phyloP scores from a whole-genome alignment of 64 coral and sea anemone genomes.

The Platygyra sinensis region DNA sequence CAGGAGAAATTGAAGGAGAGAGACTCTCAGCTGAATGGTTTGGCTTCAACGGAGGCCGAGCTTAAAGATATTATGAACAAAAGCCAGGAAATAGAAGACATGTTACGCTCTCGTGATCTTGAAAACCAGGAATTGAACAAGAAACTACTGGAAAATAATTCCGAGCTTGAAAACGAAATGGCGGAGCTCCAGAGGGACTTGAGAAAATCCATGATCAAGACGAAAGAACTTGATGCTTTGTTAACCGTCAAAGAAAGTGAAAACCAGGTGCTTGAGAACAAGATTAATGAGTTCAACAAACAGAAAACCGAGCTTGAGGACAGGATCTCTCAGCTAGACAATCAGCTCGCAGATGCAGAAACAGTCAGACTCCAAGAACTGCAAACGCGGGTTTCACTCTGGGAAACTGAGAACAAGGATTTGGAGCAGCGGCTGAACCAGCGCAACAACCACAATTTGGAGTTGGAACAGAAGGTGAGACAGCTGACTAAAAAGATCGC shows the following conservation, averaged over 20 bases:
- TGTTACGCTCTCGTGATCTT: slow-evolving; percentile 75
- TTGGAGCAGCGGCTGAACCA: slow-evolving; percentile 60
- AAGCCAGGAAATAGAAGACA: slow-evolving; percentile 78
- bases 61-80: slow-evolving; percentile 73
- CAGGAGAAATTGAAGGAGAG: slow-evolving; percentile 70
- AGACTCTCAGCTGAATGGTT: slow-evolving; percentile 49
- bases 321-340: slow-evolving; percentile 8
- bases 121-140: slow-evolving; percentile 77
- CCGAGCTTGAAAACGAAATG: slow-evolving; percentile 72
- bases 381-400: slow-evolving; percentile 25
- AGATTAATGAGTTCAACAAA: slow-evolving; percentile 31
- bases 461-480: slow-evolving; percentile 61
- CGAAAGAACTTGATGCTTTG: slow-evolving; percentile 73
- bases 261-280: slow-evolving; percentile 59
- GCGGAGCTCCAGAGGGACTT: slow-evolving; percentile 74
- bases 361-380: slow-evolving; percentile 28
- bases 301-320: slow-evolving; percentile 44
- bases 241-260: slow-evolving; percentile 75
- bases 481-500: slow-evolving; percentile 77
- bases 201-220: slow-evolving; percentile 62
- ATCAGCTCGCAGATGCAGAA: slow-evolving; percentile 54
- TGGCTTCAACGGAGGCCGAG: slow-evolving; percentile 78
- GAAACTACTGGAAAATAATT: slow-evolving; percentile 67
- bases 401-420: slow-evolving; percentile 61
- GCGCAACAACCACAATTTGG: slow-evolving; percentile 38